Conservation (phyloP, 1,140 invertebrate genomes). For the Olivierus martensii region DNA sequence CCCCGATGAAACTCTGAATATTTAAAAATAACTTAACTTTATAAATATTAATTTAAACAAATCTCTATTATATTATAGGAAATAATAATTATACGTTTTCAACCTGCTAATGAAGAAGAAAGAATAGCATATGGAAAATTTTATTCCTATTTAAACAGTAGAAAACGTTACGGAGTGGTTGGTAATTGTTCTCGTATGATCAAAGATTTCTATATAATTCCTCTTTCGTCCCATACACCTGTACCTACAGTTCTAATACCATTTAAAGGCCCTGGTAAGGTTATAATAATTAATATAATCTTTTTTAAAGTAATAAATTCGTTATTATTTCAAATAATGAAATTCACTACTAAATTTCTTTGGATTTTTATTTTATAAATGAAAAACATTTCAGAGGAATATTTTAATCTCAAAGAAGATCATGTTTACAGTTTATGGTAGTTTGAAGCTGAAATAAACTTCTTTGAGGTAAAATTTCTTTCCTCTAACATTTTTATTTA, state of each 20-base stretch:
- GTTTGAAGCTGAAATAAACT: no score
- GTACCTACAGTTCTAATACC: constrained; percentile 52
- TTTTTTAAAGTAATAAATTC: not conserved
- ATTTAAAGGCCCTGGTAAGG: constrained; percentile 52
- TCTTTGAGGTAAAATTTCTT: no score
- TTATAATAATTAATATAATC: not conserved
- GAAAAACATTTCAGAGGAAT: no score
- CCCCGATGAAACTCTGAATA: not conserved
- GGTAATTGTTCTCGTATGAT: constrained; percentile 52
- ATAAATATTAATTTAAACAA: no score
- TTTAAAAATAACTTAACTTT: not conserved
- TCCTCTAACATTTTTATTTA: no score
- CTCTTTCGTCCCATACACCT: constrained; percentile 56
- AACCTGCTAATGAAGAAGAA: constrained; percentile 64
- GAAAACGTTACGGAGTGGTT: constrained; percentile 52
- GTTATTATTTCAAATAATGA: not conserved
- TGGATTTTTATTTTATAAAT: no score
- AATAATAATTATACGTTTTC: constrained; percentile 65
- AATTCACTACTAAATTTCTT: not conserved
- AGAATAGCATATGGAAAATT: constrained; percentile 71
- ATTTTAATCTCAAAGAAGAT: no score
- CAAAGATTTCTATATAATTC: constrained; percentile 91
- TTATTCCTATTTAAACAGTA: constrained; percentile 73
- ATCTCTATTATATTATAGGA: constrained; percentile 37
- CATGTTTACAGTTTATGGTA: no score